A percentile compares a stretch with the other conserved stretches of the same genome.
Evolutionary conservation across 2,797 vertebrate species (phyloP).

Genomic region (Sylvia borin): DNA sequence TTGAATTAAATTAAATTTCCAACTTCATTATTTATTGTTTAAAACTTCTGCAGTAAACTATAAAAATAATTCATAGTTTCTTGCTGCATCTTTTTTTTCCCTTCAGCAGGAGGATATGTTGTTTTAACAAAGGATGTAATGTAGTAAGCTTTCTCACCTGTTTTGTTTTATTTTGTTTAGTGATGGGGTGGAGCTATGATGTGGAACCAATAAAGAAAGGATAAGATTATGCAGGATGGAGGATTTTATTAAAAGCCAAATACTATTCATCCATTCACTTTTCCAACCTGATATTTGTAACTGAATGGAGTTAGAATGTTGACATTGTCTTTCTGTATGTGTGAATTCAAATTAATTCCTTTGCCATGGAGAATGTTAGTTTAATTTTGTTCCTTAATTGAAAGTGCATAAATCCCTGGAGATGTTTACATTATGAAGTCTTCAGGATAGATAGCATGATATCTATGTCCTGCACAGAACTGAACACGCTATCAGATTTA

Average conservation of each 20-base stretch:
- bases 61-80: not conserved
- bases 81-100: not conserved
- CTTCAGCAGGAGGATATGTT: not conserved
- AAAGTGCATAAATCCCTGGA: not conserved
- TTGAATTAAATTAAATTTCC: not conserved
- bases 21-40: not conserved
- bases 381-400: not conserved
- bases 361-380: not conserved
- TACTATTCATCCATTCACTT: not conserved
- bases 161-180: not conserved
- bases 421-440: not conserved
- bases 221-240: not conserved
- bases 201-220: not conserved
- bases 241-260: not conserved
- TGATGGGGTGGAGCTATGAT: accelerated
- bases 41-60: not conserved
- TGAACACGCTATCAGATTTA: not conserved
- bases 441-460: not conserved
- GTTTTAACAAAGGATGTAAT: not conserved
- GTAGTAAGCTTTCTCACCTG: not conserved
- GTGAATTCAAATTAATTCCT: not conserved
- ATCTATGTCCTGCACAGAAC: not conserved
- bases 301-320: not conserved
- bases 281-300: not conserved
- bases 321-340: not conserved